phyloP scores from a whole-genome alignment of 2,797 vertebrate genomes.

The Malacoctenus gilli region DNA sequence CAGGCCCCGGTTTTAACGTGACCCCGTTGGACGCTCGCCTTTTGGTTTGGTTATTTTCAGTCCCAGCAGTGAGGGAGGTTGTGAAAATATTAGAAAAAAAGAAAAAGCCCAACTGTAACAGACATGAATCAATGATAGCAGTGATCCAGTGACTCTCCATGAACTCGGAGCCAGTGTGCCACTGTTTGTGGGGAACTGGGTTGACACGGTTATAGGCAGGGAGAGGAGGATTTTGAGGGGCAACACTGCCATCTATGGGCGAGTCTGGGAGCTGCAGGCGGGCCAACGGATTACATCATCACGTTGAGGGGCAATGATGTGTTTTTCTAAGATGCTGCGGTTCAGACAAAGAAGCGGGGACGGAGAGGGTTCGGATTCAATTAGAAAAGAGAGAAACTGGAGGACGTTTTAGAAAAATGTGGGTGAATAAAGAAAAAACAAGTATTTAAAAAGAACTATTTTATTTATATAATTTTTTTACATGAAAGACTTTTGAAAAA shows the following conservation, averaged over 20 bases:
- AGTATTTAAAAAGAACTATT: background rate
- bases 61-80: conserved; percentile 47
- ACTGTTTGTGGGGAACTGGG: conserved; percentile 72
- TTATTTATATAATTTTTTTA: background rate
- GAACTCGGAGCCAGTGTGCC: conserved; percentile 62
- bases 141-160: conserved; percentile 74
- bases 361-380: background rate
- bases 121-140: conserved; percentile 69
- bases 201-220: conserved; percentile 67
- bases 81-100: conserved; percentile 3
- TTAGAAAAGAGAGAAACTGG: background rate
- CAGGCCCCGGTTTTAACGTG: conserved; percentile 55
- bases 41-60: conserved; percentile 26
- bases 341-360: conserved; percentile 73
- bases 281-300: conserved; percentile 77
- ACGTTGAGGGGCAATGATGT: conserved; percentile 57
- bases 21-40: conserved; percentile 61
- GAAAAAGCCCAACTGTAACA: conserved; percentile 30
- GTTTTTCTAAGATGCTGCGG: conserved; percentile 65
- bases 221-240: conserved; percentile 31
- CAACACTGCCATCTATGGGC: conserved; percentile 77
- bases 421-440: background rate
- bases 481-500: background rate
- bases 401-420: conserved; percentile 14
- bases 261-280: conserved; percentile 6